phyloP scores from a whole-genome alignment of 1,140 invertebrate species.

The Mesaphorura yosii region DNA sequence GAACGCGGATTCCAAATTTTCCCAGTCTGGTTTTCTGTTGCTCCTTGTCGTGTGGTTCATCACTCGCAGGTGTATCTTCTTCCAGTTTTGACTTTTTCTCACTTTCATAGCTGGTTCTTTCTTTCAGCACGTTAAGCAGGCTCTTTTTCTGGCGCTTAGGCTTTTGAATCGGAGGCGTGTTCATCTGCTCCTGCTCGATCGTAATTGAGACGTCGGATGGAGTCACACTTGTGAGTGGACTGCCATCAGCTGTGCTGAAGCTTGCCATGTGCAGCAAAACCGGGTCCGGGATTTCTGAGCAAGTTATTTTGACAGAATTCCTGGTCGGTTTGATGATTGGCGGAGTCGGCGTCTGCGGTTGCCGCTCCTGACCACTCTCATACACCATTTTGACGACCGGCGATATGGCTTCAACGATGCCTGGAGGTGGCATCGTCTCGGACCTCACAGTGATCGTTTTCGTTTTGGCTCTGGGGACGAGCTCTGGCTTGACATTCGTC shows the following conservation, averaged over 20 bases:
- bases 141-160: too few relatives aligned
- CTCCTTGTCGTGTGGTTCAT: constrained; percentile 37
- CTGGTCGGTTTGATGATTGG: background rate
- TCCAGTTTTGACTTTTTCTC: constrained; percentile 34
- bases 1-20: constrained; percentile 59
- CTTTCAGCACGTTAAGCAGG: too few relatives aligned
- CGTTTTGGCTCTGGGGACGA: constrained; percentile 20
- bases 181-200: too few relatives aligned
- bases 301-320: background rate
- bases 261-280: background rate
- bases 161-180: too few relatives aligned
- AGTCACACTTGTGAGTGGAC: too few relatives aligned
- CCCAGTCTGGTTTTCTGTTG: constrained; percentile 32
- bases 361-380: constrained; percentile 20
- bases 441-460: constrained; percentile 19
- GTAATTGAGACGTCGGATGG: too few relatives aligned
- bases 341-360: background rate
- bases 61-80: constrained; percentile 5
- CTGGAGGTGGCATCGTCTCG: background rate
- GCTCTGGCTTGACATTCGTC: constrained; percentile 23
- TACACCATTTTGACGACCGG: constrained; percentile 25
- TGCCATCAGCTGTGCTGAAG: constrained; percentile 5
- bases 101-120: constrained; percentile 38
- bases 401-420: constrained; percentile 26
- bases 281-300: background rate